These are phyloP conservation scores for Hypotaenidia okinawae DNA, from an alignment of 2,797 vertebrate genomes.

Conservation along the genomic window DNA sequence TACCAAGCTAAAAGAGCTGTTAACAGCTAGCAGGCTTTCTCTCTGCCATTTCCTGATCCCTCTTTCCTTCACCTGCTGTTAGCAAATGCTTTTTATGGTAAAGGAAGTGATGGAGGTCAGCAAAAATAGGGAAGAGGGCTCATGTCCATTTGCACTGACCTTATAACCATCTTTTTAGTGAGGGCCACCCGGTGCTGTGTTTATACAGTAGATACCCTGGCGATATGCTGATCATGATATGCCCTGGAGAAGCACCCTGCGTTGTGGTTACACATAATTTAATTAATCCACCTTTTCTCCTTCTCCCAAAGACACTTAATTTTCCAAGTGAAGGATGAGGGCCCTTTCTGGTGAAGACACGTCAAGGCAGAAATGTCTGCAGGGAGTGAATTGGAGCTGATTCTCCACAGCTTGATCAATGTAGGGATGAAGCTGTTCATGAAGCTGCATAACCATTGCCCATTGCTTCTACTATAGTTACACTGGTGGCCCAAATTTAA, in stretches of 20 bases:
- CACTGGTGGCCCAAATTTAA: not conserved
- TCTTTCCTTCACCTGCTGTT: not conserved
- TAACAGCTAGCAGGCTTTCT: not conserved
- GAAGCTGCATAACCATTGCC: not conserved
- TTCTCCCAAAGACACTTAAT: not conserved
- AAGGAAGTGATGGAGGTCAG: not conserved
- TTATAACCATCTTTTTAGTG: not conserved
- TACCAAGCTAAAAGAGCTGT: not conserved
- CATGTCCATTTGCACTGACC: not conserved
- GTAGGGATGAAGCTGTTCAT: not conserved
- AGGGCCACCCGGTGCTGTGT: accelerated
- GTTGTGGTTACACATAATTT: not conserved
- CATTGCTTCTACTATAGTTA: not conserved
- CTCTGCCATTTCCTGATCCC: not conserved
- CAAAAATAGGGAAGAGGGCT: not conserved
- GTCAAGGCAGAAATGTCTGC: not conserved
- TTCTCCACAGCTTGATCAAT: not conserved
- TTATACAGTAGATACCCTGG: not conserved
- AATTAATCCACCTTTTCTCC: not conserved
- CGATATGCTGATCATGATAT: not conserved
- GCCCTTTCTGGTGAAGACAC: not conserved
- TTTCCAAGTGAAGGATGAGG: not conserved
- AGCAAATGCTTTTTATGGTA: not conserved
- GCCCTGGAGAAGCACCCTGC: not conserved
- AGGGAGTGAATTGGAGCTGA: not conserved